A percentile compares a stretch with the other conserved stretches of the same genome.
These are phyloP conservation scores for Halisarca cf. caerulea DNA, from an alignment of 37 sponge, comb jelly and placozoan genomes.

Conservation along the genomic window DNA sequence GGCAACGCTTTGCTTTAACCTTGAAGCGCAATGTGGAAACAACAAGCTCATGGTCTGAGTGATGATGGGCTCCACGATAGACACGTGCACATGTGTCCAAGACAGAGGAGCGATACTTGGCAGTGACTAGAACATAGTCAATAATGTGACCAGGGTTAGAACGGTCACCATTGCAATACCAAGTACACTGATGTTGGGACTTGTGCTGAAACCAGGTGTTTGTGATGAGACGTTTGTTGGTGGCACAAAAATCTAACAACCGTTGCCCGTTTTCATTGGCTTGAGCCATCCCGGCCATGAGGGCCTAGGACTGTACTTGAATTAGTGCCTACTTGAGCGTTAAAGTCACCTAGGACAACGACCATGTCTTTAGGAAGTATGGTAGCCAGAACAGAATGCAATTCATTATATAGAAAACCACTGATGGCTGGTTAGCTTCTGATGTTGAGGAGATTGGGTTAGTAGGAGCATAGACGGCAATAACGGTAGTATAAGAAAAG, in stretches of 20 bases:
- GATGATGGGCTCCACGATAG: constrained; percentile 3
- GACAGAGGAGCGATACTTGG: constrained; percentile 7
- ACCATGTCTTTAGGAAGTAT: constrained; percentile 31
- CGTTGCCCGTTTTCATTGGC: constrained; percentile 18
- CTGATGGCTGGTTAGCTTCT: constrained; percentile 23
- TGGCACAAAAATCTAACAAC: constrained; percentile 26
- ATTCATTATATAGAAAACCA: constrained; percentile 3
- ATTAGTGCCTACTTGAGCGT: constrained; percentile 18
- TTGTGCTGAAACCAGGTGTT: constrained; percentile 31
- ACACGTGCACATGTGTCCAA: background rate
- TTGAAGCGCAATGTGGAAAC: constrained; percentile 1
- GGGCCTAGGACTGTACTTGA: constrained; percentile 8
- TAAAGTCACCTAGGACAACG: constrained; percentile 29
- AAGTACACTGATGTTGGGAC: constrained; percentile 13
- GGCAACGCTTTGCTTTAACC: constrained; percentile 14
- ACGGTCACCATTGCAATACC: constrained; percentile 16
- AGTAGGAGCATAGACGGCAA: constrained; percentile 14
- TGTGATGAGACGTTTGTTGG: constrained; percentile 10
- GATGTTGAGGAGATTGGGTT: constrained; percentile 15
- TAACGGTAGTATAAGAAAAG: background rate
- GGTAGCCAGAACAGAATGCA: constrained; percentile 10
- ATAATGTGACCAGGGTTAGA: constrained; percentile 22
- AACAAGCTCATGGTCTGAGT: constrained; percentile 10
- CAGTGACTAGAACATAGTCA: background rate
- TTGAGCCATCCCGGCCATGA: constrained; percentile 12